These are phyloP conservation scores for Drosophila ananassae DNA, from an alignment of 1,140 invertebrate genomes.

Conservation along the genomic window DNA sequence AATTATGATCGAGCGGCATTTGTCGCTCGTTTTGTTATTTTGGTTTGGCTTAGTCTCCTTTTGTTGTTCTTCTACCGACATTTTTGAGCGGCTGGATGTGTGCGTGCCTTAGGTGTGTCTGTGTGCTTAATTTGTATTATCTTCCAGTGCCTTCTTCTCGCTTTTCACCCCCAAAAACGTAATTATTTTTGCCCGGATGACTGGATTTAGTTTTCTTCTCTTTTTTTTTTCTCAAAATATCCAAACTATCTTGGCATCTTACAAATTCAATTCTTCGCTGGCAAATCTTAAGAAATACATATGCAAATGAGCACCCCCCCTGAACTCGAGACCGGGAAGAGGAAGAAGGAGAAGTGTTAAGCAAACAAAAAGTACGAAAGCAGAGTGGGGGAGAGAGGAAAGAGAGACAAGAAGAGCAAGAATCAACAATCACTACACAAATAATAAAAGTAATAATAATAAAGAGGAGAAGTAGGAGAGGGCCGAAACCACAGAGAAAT, in stretches of 20 bases:
- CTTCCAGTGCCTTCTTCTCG: constrained; percentile 33
- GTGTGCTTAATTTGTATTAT: constrained; percentile 26
- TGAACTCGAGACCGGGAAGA: constrained; percentile 11
- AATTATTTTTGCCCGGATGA: too few relatives aligned
- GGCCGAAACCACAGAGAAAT: neutral
- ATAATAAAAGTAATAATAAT: constrained; percentile 16
- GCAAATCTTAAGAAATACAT: constrained; percentile 57
- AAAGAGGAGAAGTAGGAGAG: neutral
- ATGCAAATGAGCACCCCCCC: constrained; percentile 40
- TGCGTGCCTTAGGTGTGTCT: constrained; percentile 7
- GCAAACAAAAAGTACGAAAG: constrained; percentile 28
- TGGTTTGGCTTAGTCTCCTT: constrained; percentile 71
- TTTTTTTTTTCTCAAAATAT: too few relatives aligned
- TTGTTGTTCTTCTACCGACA: constrained; percentile 28
- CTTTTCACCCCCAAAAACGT: constrained; percentile 33
- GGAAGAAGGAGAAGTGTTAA: constrained; percentile 21
- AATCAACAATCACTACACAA: constrained; percentile 13
- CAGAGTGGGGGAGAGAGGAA: constrained; percentile 10
- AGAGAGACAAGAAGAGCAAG: constrained; percentile 13
- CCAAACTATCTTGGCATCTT: neutral
- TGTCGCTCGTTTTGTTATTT: constrained; percentile 78
- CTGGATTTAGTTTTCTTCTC: too few relatives aligned
- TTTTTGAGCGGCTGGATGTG: constrained; percentile 16
- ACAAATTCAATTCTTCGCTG: constrained; percentile 40
- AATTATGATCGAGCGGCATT: constrained; percentile 81